Percentiles rank a stretch among this genome's conserved stretches.
phyloP scores from a whole-genome alignment of 1,140 invertebrate species.

The Drosophila kurseongensis region DNA sequence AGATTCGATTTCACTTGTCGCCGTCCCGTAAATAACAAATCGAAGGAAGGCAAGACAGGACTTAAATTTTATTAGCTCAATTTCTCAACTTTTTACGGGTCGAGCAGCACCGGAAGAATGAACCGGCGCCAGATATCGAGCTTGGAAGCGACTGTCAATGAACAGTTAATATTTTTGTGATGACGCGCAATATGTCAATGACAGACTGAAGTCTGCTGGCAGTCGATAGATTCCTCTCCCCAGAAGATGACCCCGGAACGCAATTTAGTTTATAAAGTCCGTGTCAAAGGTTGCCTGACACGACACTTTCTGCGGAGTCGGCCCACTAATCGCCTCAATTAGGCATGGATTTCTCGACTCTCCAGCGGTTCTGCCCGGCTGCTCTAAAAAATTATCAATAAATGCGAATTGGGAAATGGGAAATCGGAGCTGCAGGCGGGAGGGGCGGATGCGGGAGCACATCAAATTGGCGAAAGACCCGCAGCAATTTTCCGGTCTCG shows the following conservation, averaged over 20 bases:
- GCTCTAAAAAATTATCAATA: conserved; percentile 74
- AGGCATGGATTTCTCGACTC: conserved; percentile 63
- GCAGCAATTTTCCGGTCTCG: conserved; percentile 83
- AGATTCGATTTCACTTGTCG: conserved; percentile 35
- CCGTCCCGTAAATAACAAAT: conserved; percentile 26
- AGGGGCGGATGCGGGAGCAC: conserved; percentile 14
- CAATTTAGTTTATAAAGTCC: conserved; percentile 72
- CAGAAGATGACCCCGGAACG: conserved; percentile 20
- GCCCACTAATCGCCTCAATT: conserved; percentile 77
- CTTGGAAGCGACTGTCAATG: conserved; percentile 60
- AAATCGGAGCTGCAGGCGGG: conserved; percentile 8
- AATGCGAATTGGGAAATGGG: conserved; percentile 37
- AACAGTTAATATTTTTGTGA: conserved; percentile 79
- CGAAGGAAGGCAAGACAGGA: conserved; percentile 24
- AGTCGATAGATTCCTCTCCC: conserved; percentile 2
- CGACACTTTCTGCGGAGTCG: conserved; percentile 41
- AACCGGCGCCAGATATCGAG: conserved; percentile 47
- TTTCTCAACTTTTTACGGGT: conserved; percentile 56
- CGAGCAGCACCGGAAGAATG: conserved; percentile 13
- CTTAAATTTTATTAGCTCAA: conserved; percentile 61
- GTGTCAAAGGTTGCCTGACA: conserved; percentile 68
- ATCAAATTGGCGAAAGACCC: conserved; percentile 74
- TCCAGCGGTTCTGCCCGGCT: background rate
- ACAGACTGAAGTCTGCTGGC: conserved; percentile 45
- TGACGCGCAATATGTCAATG: conserved; percentile 74